Percentiles rank a stretch among this genome's conserved stretches.
Conservation (phyloP, 2,888 invertebrate genomes). For the Monochamus alternatus region DNA sequence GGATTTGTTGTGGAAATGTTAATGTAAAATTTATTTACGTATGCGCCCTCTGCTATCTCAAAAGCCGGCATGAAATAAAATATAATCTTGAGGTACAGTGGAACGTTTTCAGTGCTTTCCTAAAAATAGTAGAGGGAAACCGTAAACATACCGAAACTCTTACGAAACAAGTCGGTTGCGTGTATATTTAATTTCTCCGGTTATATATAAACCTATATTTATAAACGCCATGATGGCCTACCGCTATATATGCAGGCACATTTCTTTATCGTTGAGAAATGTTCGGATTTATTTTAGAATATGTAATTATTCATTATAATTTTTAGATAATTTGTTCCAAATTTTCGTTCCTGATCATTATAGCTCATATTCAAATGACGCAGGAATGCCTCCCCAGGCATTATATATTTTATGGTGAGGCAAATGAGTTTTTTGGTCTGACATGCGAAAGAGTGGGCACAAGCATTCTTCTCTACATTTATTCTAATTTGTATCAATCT, state of each 20-base stretch:
- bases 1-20: background rate
- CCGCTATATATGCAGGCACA: constrained; percentile 36
- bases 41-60: background rate
- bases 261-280: constrained; percentile 24
- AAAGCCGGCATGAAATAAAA: background rate
- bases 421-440: background rate
- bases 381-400: background rate
- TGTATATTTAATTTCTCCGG: constrained; percentile 62
- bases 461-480: no score
- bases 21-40: background rate
- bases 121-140: constrained; percentile 33
- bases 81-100: constrained; percentile 11
- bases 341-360: background rate
- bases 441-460: background rate
- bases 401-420: background rate
- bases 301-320: constrained; percentile 10
- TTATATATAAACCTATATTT: constrained; percentile 61
- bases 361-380: background rate
- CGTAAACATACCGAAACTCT: constrained; percentile 50
- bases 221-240: constrained; percentile 58
- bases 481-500: no score
- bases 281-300: constrained; percentile 11
- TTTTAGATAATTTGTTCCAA: constrained; percentile 4
- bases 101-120: constrained; percentile 14
- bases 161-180: constrained; percentile 60